A percentile compares a stretch with the other conserved stretches of the same genome.
Evolutionary conservation across 1,140 invertebrate genomes (phyloP).

Genomic region (Drosophila jambulina): DNA sequence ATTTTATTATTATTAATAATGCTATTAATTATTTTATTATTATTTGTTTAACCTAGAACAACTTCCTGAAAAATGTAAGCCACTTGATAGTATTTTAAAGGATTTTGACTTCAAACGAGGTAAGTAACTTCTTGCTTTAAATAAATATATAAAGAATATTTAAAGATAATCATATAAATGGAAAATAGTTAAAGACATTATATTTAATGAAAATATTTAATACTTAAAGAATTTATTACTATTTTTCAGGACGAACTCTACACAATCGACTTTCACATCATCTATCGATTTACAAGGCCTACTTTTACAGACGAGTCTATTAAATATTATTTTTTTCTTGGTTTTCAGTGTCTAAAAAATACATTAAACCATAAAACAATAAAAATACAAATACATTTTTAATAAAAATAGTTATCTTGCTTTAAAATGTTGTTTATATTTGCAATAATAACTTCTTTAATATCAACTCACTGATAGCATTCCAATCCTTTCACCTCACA

Average conservation of each 20-base stretch:
- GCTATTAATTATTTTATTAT: neutral
- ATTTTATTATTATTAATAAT: neutral
- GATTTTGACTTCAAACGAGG: neutral
- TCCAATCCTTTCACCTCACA: conserved; percentile 21
- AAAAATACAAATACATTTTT: neutral
- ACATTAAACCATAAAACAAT: neutral
- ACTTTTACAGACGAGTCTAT: neutral
- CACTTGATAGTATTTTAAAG: neutral
- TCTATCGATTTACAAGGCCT: neutral
- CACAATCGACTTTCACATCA: neutral
- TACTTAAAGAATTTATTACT: neutral
- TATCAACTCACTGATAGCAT: neutral
- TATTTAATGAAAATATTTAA: no score
- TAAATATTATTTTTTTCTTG: neutral
- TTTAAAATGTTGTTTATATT: neutral
- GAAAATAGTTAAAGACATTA: neutral
- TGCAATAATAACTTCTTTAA: neutral
- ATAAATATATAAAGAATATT: neutral
- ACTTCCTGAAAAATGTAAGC: neutral
- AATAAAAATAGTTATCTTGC: neutral
- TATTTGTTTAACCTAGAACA: neutral
- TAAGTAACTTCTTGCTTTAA: neutral
- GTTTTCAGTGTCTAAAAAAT: neutral
- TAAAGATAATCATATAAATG: no score
- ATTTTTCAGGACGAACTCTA: neutral